Base-by-base conservation (phyloP, 2,113 vertebrate species). In the Elephantulus edwardii region DNA sequence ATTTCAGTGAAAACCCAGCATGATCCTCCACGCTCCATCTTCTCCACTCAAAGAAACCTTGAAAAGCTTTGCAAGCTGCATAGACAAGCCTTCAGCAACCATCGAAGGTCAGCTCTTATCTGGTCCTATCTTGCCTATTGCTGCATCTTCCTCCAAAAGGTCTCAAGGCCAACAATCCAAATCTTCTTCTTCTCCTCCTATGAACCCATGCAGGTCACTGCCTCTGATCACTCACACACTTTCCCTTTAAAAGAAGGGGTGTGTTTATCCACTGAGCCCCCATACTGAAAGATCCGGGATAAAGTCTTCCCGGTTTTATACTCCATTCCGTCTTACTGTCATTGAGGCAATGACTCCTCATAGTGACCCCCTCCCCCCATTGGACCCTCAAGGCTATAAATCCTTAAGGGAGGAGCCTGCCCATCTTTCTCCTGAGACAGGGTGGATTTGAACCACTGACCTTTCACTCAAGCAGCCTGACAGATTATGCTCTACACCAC, bases 271-370 rank as follows among this genome's bases (percentile, higher is more conserved):
- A 5, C 24, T 2, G 28, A 3, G 4, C 8, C 11, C 30, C 35
- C 24, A 8, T 0, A 1, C 20, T 8, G 5, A n/a, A 8, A 4
- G 9, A 8, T 0, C 4, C 1, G 7, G 42, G 20, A 1, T 22
- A 35, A 30, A 33, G 0, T 48, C 46, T 48, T 38, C 50, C 44
- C 11, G 8, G 4, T 20, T 86, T 42, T 40, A 16, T 8, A 8
- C 72, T 42, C 46, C 70, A 4, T 8, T 0, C 2, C 1, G 8
- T 19, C 44, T n/a, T n/a, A n/a, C n/a, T n/a, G n/a, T n/a, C n/a
- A n/a, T n/a, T n/a, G n/a, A n/a, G n/a, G n/a, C n/a, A n/a, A n/a
- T n/a, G n/a, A n/a, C n/a, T n/a, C n/a, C n/a, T n/a, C n/a, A n/a
- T n/a, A n/a, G n/a, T n/a, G n/a, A n/a, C n/a, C n/a, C n/a, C n/a